Percentiles rank a stretch among this genome's conserved stretches.
phyloP scores from a whole-genome alignment of 2,797 vertebrate species.

The Danio choprae region DNA sequence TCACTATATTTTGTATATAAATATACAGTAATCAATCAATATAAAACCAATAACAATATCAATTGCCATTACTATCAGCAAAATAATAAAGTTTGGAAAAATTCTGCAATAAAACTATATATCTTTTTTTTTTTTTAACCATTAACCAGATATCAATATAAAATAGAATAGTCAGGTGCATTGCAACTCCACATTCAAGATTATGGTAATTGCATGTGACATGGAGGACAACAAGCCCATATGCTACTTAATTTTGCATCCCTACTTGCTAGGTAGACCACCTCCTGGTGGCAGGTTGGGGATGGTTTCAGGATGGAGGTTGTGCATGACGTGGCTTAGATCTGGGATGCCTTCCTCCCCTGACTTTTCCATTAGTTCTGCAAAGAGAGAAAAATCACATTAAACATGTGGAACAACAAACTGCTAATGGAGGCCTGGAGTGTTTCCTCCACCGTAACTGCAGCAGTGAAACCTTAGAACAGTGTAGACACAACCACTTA shows the following conservation, averaged over 20 bases:
- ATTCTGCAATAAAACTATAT: not conserved
- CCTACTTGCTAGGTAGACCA: constrained; percentile 97
- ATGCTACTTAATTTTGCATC: not conserved
- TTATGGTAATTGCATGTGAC: not conserved
- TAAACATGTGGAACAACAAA: constrained; percentile 23
- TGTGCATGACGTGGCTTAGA: constrained; percentile 95
- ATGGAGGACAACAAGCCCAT: not conserved
- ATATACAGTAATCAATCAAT: not conserved
- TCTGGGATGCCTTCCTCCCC: constrained; percentile 93
- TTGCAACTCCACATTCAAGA: not conserved
- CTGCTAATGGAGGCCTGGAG: not conserved
- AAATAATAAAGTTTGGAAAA: not conserved
- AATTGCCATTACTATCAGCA: too few species aligned
- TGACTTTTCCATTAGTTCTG: constrained; percentile 93
- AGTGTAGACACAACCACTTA: constrained; percentile 19
- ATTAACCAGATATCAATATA: not conserved
- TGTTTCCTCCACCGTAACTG: constrained; percentile 10
- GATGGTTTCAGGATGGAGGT: constrained; percentile 94
- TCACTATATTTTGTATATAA: too few species aligned
- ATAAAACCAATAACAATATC: not conserved
- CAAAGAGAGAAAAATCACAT: constrained; percentile 61
- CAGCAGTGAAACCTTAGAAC: constrained; percentile 21
- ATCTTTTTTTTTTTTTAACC: not conserved
- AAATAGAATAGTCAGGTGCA: not conserved
- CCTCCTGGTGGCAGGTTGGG: constrained; percentile 97